Conservation (phyloP, 53 echinoderm and acorn worm genomes). For the Patiria pectinifera region DNA sequence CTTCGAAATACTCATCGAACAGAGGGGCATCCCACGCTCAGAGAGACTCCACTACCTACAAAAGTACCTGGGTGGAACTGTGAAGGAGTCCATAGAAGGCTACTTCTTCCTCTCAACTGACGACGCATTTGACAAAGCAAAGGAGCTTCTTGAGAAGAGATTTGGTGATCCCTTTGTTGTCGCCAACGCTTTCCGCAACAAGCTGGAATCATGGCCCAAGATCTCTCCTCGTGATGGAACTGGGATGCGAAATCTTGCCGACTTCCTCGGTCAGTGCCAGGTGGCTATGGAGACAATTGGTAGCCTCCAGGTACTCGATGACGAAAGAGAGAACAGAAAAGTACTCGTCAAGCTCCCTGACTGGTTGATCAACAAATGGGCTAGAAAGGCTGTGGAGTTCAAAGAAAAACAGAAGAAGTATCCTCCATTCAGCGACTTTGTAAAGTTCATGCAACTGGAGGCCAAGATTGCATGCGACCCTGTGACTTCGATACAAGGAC, state of each 20-base stretch:
- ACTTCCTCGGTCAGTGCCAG: conserved; percentile 50
- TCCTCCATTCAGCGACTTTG: conserved; percentile 37
- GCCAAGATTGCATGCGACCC: conserved; percentile 44
- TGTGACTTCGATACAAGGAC: background rate
- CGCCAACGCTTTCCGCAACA: conserved; percentile 49
- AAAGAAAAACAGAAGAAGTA: background rate
- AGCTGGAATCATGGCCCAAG: conserved; percentile 55
- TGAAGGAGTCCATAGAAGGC: conserved; percentile 64
- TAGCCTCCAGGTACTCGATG: conserved; percentile 1
- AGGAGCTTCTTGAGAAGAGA: conserved; percentile 28
- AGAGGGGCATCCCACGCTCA: too few species aligned
- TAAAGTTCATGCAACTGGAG: conserved; percentile 7
- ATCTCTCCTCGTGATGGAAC: conserved; percentile 40
- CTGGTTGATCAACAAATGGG: conserved; percentile 40
- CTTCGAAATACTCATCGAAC: conserved; percentile 68
- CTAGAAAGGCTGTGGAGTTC: background rate
- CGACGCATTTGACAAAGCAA: conserved; percentile 52
- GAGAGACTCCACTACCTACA: too few species aligned
- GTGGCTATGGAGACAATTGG: conserved; percentile 55
- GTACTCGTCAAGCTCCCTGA: conserved; percentile 8
- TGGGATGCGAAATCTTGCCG: conserved; percentile 42
- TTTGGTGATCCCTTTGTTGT: conserved; percentile 59
- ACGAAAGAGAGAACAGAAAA: too few species aligned
- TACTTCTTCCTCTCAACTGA: conserved; percentile 55
- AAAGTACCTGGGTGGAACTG: conserved; percentile 71